These are phyloP conservation scores for Ariopsis seemanni DNA, from an alignment of 2,113 vertebrate genomes.

Conservation along the genomic window DNA sequence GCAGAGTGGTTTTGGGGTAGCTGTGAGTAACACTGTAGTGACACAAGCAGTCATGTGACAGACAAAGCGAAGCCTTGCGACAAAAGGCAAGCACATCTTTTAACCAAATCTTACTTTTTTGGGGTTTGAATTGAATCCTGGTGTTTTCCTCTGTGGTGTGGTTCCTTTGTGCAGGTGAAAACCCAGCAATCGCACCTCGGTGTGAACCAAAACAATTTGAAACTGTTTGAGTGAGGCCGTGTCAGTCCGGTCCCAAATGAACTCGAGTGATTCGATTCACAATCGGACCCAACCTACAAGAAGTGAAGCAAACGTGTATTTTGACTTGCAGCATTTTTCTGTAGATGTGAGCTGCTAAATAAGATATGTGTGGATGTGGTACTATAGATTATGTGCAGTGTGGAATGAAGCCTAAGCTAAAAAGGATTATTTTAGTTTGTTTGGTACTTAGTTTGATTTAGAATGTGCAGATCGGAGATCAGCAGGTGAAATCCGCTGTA, in stretches of 20 bases:
- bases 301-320: background rate
- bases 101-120: background rate
- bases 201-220: background rate
- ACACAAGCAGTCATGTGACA: background rate
- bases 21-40: background rate
- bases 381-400: background rate
- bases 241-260: background rate
- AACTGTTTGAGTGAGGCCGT: background rate
- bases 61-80: too few species aligned
- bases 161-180: background rate
- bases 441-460: too few species aligned
- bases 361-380: background rate
- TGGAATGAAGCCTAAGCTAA: background rate
- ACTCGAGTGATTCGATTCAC: background rate
- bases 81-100: background rate
- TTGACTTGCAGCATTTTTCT: background rate
- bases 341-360: background rate
- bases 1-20: background rate
- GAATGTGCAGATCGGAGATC: background rate
- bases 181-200: background rate
- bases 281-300: background rate
- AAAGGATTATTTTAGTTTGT: background rate
- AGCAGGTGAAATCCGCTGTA: slow-evolving; percentile 15
- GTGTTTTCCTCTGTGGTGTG: background rate
- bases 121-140: background rate